Conservation (phyloP, 2,888 invertebrate genomes). For the Hedya salicella region DNA sequence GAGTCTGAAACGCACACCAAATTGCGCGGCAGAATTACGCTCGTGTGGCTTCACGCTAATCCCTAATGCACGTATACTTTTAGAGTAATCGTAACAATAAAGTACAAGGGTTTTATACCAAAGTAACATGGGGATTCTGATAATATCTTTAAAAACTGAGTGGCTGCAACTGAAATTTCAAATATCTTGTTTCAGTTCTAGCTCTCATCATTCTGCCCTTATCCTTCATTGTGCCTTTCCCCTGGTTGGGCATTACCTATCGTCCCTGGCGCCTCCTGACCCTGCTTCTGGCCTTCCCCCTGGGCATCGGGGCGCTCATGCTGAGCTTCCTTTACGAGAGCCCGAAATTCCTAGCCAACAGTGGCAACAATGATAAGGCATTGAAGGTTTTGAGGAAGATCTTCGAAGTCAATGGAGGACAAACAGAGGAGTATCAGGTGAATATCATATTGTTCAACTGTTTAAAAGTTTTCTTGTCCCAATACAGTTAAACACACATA, state of each 20-base stretch:
- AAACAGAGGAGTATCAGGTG: constrained; percentile 58
- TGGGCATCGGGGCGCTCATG: constrained; percentile 81
- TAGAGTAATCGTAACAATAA: too few species aligned
- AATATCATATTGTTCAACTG: constrained; percentile 34
- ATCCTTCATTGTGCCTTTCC: constrained; percentile 63
- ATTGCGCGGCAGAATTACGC: too few species aligned
- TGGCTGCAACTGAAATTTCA: too few species aligned
- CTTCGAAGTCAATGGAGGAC: constrained; percentile 59
- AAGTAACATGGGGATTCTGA: too few species aligned
- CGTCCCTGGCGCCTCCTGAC: constrained; percentile 90
- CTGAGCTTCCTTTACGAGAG: constrained; percentile 89
- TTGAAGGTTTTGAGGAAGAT: constrained; percentile 66
- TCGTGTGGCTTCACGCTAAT: too few species aligned
- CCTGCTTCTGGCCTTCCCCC: constrained; percentile 62
- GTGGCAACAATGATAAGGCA: constrained; percentile 83
- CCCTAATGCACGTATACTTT: too few species aligned
- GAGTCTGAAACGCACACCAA: too few species aligned
- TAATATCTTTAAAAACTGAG: too few species aligned
- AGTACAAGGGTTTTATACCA: too few species aligned
- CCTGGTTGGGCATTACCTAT: constrained; percentile 76
- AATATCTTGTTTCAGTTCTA: constrained; percentile 71
- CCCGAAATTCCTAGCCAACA: constrained; percentile 89
- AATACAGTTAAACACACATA: too few species aligned
- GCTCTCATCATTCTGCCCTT: constrained; percentile 87
- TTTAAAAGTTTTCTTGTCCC: too few species aligned